These are phyloP conservation scores for Pseudomugil tenellus DNA, from an alignment of 2,797 vertebrate species.

Conservation along the genomic window DNA sequence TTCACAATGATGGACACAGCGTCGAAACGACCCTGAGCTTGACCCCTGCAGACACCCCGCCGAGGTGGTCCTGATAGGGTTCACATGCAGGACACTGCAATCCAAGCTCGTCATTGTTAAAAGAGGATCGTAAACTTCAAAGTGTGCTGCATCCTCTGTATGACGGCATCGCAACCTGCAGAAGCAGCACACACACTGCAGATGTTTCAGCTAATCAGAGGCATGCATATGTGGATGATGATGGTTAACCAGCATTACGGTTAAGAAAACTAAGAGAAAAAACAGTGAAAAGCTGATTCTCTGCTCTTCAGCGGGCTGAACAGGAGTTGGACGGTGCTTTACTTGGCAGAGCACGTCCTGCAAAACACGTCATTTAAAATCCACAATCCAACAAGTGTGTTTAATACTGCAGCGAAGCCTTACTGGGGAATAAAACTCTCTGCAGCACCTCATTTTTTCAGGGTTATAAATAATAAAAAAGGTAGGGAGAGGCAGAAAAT, in stretches of 20 bases:
- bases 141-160: slow-evolving; percentile 33
- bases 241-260: slow-evolving; percentile 27
- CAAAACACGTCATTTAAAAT: slow-evolving; percentile 50
- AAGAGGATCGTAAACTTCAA: slow-evolving; percentile 57
- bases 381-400: slow-evolving; percentile 17
- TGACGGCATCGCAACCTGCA: slow-evolving; percentile 26
- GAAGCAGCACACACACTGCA: slow-evolving; percentile 13
- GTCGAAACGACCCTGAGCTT: slow-evolving; percentile 43
- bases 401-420: slow-evolving; percentile 17
- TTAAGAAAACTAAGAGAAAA: slow-evolving; percentile 42
- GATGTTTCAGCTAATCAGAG: slow-evolving; percentile 35
- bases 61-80: slow-evolving; percentile 60
- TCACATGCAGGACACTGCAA: slow-evolving; percentile 47
- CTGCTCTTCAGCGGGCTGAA: slow-evolving; percentile 11
- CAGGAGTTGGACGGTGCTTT: slow-evolving; percentile 34
- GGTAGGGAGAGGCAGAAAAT: slow-evolving; percentile 28
- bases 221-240: slow-evolving; percentile 3
- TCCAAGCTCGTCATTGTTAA: slow-evolving; percentile 1
- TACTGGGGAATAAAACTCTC: slow-evolving; percentile 53
- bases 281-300: slow-evolving; percentile 22
- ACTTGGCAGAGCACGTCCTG: slow-evolving; percentile 43
- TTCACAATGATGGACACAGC: slow-evolving; percentile 36
- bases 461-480: slow-evolving; percentile 1
- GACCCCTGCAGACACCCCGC: slow-evolving; percentile 45
- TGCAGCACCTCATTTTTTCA: slow-evolving; percentile 50